Conservation (phyloP, 2,888 invertebrate species). For the Eilema griseolum region DNA sequence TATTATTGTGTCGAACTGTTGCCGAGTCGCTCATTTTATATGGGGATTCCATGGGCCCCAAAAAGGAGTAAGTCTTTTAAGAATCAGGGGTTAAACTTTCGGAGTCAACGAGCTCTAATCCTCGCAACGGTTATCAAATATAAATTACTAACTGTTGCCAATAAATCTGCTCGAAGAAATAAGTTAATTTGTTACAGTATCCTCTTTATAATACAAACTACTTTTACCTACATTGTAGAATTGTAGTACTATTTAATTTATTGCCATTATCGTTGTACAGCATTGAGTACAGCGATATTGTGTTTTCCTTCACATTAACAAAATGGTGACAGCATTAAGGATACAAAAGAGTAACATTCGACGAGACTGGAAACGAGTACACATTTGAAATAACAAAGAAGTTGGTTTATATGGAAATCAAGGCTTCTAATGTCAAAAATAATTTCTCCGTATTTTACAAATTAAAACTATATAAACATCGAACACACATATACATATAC, state of each 20-base stretch:
- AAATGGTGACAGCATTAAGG: not conserved
- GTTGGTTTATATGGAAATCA: no score
- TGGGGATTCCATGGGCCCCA: no score
- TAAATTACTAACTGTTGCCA: not conserved
- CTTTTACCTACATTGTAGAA: not conserved
- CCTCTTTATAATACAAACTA: no score
- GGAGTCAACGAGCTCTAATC: not conserved
- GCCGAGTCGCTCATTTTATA: no score
- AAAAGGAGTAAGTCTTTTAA: no score
- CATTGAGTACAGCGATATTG: no score
- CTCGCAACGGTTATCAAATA: not conserved
- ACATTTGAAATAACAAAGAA: no score
- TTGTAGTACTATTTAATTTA: no score
- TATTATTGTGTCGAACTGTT: no score
- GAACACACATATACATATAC: not conserved
- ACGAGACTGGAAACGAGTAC: not conserved
- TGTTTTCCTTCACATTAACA: no score
- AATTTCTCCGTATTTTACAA: not conserved
- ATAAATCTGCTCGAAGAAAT: not conserved
- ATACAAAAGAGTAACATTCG: not conserved
- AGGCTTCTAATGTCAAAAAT: not conserved
- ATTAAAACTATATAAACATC: not conserved
- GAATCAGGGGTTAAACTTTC: not conserved
- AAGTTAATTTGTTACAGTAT: not conserved
- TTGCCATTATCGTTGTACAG: no score